Percentiles rank a stretch among this genome's conserved stretches.
Conservation (phyloP, 2,888 invertebrate species). For the Papilio demoleus region DNA sequence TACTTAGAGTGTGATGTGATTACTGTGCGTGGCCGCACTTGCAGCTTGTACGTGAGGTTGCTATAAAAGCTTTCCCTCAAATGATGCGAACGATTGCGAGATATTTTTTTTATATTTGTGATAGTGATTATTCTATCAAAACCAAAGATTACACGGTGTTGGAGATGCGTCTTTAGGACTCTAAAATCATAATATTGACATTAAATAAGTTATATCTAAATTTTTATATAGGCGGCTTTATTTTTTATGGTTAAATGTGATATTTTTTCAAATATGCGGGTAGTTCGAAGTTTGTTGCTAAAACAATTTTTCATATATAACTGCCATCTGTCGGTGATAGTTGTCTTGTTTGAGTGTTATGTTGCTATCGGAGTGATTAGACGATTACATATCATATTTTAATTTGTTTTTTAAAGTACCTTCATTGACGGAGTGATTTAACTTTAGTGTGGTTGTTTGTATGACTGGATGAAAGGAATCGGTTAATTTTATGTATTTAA, state of each 20-base stretch:
- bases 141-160: conserved; percentile 3
- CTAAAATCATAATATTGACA: conserved; percentile 1
- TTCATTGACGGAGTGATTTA: background rate
- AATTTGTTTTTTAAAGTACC: conserved; percentile 1
- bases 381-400: conserved; percentile 11
- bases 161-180: conserved; percentile 9
- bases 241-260: conserved; percentile 12
- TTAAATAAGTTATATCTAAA: background rate
- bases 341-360: background rate
- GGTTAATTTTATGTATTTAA: background rate
- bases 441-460: background rate
- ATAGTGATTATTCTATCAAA: conserved; percentile 12
- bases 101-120: background rate
- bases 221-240: background rate
- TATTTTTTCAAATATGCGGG: conserved; percentile 14
- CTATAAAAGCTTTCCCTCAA: conserved; percentile 7
- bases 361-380: background rate
- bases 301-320: conserved; percentile 6
- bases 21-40: background rate
- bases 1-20: background rate
- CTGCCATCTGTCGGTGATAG: background rate
- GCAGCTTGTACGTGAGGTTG: background rate
- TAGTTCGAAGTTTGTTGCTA: conserved; percentile 21
- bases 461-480: background rate
- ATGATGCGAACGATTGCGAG: background rate